Evolutionary conservation across 2,888 invertebrate species (phyloP).

Genomic region (Agrilus mali): DNA sequence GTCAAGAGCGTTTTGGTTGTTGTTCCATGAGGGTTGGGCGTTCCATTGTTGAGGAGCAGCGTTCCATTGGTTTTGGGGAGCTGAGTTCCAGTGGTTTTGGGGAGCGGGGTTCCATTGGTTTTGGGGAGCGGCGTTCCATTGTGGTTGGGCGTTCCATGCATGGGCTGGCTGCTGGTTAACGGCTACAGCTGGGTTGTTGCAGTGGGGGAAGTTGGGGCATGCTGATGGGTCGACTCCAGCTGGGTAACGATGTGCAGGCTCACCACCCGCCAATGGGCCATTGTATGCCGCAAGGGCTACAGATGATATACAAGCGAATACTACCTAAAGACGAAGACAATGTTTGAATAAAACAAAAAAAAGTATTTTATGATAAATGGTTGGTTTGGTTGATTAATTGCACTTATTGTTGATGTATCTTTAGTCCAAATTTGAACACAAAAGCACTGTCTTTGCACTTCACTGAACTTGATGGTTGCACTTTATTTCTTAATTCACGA

Average conservation of each 20-base stretch:
- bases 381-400: too few species aligned
- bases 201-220: conserved; percentile 33
- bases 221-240: conserved; percentile 34
- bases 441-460: neutral
- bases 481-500: neutral
- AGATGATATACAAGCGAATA: conserved; percentile 28
- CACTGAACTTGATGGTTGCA: neutral
- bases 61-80: conserved; percentile 12
- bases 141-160: conserved; percentile 4
- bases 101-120: conserved; percentile 6
- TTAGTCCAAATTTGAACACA: neutral
- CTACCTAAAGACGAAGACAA: conserved; percentile 20
- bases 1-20: conserved; percentile 25
- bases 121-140: conserved; percentile 9
- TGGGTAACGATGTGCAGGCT: conserved; percentile 29
- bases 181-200: conserved; percentile 31
- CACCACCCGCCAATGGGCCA: conserved; percentile 32
- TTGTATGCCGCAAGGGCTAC: conserved; percentile 27
- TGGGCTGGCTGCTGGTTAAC: conserved; percentile 20
- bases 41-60: conserved; percentile 16
- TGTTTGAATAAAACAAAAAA: neutral
- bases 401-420: neutral
- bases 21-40: conserved; percentile 10
- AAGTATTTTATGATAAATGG: neutral
- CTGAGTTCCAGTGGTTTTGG: conserved; percentile 3